These are phyloP conservation scores for Ceyx margarethae DNA, from an alignment of 2,113 vertebrate genomes.

Conservation along the genomic window DNA sequence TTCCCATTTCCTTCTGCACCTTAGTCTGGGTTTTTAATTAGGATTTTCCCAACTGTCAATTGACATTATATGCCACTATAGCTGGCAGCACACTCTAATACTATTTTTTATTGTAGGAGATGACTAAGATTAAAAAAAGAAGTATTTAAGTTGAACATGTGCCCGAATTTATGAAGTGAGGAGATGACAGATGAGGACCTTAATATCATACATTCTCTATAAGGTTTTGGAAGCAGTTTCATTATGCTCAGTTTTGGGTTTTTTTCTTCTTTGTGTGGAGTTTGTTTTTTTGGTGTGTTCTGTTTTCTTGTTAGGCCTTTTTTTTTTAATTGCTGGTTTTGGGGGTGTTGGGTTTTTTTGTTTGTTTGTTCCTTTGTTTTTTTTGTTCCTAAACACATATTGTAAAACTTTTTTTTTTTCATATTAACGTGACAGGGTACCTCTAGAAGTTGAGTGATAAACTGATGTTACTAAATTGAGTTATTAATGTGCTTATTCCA, in stretches of 20 bases:
- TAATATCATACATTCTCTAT: not conserved
- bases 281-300: not conserved
- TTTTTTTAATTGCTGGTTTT: too few relatives aligned
- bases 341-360: not conserved
- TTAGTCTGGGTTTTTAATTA: not conserved
- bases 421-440: not conserved
- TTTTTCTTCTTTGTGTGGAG: not conserved
- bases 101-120: not conserved
- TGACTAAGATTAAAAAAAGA: not conserved
- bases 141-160: not conserved
- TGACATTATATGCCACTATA: not conserved
- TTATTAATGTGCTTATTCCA: not conserved
- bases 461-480: not conserved
- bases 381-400: not conserved
- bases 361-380: not conserved
- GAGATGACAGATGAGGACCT: not conserved
- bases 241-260: not conserved
- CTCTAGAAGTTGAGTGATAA: not conserved
- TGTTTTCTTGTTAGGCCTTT: too few relatives aligned
- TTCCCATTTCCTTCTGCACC: not conserved
- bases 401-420: not conserved
- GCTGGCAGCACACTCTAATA: not conserved
- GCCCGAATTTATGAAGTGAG: not conserved
- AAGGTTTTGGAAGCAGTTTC: not conserved
- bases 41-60: not conserved